Evolutionary conservation across 2,888 invertebrate species (phyloP).

Genomic region (Dendrolimus pini): DNA sequence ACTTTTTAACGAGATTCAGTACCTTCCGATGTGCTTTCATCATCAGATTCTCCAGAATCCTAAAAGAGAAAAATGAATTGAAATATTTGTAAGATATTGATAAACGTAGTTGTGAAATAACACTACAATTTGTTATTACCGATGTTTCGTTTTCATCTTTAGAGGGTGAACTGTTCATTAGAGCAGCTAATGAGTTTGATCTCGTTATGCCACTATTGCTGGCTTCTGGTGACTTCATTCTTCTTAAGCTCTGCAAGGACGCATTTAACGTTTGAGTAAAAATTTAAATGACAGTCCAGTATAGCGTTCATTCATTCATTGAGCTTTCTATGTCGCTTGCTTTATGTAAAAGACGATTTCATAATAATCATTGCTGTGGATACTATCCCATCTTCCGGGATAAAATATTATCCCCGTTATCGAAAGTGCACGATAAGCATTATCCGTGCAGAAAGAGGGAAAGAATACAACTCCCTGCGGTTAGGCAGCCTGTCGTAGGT

Average conservation of each 20-base stretch:
- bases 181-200: slow-evolving; percentile 50
- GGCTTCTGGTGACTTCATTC: slow-evolving; percentile 50
- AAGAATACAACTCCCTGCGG: too few relatives aligned
- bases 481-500: too few relatives aligned
- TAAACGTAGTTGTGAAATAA: background rate
- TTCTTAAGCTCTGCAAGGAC: slow-evolving; percentile 33
- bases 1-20: slow-evolving; percentile 49
- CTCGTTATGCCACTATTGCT: slow-evolving; percentile 31
- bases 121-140: slow-evolving; percentile 25
- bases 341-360: too few relatives aligned
- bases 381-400: too few relatives aligned
- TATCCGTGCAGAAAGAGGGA: too few relatives aligned
- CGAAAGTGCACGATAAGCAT: too few relatives aligned
- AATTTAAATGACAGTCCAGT: background rate
- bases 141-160: slow-evolving; percentile 51
- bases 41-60: slow-evolving; percentile 56
- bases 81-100: background rate
- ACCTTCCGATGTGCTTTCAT: slow-evolving; percentile 51
- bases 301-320: too few relatives aligned
- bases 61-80: slow-evolving; percentile 21
- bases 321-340: too few relatives aligned
- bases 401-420: too few relatives aligned
- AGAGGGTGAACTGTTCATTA: slow-evolving; percentile 53
- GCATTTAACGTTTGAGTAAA: background rate
- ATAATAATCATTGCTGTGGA: too few relatives aligned